Conservation (phyloP, 2,113 vertebrate genomes). For the Corydoras maculifer region DNA sequence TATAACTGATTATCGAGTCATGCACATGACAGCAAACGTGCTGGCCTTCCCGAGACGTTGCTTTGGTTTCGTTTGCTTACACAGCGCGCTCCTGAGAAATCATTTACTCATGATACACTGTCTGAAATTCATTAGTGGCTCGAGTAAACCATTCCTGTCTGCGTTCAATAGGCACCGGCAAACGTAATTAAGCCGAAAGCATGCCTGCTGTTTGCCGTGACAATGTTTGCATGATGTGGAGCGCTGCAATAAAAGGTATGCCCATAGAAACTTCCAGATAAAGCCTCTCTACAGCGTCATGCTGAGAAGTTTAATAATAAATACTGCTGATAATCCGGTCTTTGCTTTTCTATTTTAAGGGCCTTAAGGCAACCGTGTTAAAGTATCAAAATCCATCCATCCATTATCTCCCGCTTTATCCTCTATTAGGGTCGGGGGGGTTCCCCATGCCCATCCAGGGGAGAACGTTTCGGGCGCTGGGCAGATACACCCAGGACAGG, state of each 20-base stretch:
- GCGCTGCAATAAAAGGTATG: constrained; percentile 24
- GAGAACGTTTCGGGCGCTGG: no score
- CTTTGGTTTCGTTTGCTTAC: not conserved
- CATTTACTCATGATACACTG: constrained; percentile 24
- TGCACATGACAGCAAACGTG: not conserved
- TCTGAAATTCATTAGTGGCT: constrained; percentile 25
- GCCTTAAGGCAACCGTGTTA: no score
- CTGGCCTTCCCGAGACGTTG: not conserved
- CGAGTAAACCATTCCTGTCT: constrained; percentile 2
- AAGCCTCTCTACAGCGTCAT: not conserved
- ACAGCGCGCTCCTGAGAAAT: constrained; percentile 8
- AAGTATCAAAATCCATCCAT: no score
- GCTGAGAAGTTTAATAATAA: constrained; percentile 14
- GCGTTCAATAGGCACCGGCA: constrained; percentile 30
- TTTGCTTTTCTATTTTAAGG: constrained; percentile 26
- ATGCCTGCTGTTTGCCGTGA: constrained; percentile 32
- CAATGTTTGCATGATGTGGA: constrained; percentile 38
- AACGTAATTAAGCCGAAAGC: constrained; percentile 37
- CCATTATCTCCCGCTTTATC: no score
- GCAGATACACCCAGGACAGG: no score
- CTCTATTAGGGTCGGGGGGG: no score
- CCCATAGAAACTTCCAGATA: constrained; percentile 13
- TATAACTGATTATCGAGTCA: not conserved
- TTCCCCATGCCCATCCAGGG: no score
- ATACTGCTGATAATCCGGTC: not conserved